These are phyloP conservation scores for Crossocerus cetratus DNA, from an alignment of 2,888 invertebrate species.

Conservation along the genomic window DNA sequence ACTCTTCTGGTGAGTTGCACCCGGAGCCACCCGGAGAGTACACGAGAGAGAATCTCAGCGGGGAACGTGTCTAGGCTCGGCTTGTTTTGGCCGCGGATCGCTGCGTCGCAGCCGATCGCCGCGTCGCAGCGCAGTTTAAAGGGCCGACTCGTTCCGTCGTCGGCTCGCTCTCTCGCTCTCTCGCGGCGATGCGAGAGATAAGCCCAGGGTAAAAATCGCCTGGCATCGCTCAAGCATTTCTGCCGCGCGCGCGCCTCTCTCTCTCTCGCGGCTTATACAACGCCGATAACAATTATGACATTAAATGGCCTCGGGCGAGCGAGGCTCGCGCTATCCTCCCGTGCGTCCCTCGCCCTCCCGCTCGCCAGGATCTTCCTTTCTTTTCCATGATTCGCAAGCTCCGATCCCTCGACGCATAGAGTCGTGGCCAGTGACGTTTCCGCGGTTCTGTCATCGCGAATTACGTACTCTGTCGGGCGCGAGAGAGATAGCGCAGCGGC, in stretches of 20 bases:
- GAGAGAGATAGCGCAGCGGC: not conserved
- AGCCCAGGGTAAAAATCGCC: no score
- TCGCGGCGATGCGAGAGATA: not conserved
- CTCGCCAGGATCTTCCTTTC: no score
- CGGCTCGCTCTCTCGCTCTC: not conserved
- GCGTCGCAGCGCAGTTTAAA: not conserved
- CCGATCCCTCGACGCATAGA: no score
- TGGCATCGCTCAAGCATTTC: no score
- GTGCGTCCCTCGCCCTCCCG: no score
- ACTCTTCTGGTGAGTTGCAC: conserved; percentile 70
- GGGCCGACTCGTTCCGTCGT: not conserved
- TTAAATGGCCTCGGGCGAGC: not conserved
- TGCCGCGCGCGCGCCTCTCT: no score
- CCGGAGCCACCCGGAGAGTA: no score
- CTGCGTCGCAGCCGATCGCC: not conserved
- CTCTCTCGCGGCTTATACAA: not conserved
- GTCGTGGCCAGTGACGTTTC: no score
- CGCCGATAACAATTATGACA: not conserved
- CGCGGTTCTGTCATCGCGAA: no score
- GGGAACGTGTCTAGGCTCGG: no score
- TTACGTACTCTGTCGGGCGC: not conserved
- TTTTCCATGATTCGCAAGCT: no score
- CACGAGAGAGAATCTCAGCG: no score
- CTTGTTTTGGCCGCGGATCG: not conserved
- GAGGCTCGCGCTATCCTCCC: not conserved